These are phyloP conservation scores for Copsychus sechellarum DNA, from an alignment of 2,113 vertebrate genomes.

Conservation along the genomic window DNA sequence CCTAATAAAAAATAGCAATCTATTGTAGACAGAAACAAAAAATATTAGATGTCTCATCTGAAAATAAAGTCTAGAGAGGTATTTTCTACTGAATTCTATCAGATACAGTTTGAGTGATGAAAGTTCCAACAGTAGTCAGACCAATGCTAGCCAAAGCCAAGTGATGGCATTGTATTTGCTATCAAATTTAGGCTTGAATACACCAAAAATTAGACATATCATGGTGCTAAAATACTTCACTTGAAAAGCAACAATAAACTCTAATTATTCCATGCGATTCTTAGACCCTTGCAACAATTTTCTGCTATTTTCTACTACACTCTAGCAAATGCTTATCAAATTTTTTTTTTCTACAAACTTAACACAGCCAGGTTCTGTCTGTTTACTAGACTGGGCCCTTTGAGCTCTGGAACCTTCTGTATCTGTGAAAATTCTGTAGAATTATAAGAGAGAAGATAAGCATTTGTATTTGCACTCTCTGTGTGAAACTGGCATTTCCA, in stretches of 20 bases:
- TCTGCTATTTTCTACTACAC: background rate
- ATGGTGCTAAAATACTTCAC: background rate
- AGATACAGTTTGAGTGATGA: background rate
- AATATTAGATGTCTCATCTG: background rate
- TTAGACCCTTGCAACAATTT: background rate
- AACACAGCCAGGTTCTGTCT: background rate
- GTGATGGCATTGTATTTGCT: background rate
- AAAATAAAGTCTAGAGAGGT: background rate
- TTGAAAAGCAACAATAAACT: background rate
- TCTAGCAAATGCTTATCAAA: background rate
- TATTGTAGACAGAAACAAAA: background rate
- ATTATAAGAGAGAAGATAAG: background rate
- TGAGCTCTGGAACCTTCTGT: background rate
- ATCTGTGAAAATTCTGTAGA: background rate
- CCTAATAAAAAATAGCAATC: background rate
- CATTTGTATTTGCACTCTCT: background rate
- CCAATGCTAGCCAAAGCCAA: background rate
- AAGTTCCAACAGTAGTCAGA: background rate
- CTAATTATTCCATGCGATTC: background rate
- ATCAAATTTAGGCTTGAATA: background rate
- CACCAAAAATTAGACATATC: background rate
- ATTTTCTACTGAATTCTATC: background rate
- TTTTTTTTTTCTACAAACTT: background rate
- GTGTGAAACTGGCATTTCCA: background rate
- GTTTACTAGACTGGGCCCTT: background rate